Percentiles rank a stretch among this genome's conserved stretches.
Conservation (phyloP, 1,140 invertebrate species). For the Pentalonia nigronervosa region DNA sequence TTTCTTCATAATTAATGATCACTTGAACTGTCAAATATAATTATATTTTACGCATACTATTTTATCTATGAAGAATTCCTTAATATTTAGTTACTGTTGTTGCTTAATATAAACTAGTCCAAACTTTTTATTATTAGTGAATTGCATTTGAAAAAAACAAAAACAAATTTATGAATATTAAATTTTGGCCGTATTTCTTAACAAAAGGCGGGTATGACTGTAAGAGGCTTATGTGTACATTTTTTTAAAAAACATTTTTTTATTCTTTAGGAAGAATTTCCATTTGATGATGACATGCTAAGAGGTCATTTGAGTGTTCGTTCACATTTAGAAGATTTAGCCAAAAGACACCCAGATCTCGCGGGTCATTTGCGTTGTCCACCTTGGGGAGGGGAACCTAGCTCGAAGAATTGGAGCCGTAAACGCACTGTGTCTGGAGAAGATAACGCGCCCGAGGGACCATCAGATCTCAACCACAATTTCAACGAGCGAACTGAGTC, state of each 20-base stretch:
- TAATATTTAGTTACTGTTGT: neutral
- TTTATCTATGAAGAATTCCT: neutral
- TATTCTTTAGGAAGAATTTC: conserved; percentile 70
- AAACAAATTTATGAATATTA: neutral
- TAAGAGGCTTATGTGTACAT: neutral
- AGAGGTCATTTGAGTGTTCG: conserved; percentile 60
- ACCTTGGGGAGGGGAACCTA: conserved; percentile 58
- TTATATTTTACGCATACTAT: neutral
- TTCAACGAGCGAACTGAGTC: conserved; percentile 58
- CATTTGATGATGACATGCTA: conserved; percentile 71
- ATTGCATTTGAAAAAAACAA: neutral
- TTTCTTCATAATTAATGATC: neutral
- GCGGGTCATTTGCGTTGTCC: conserved; percentile 67
- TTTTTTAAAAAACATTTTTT: conserved; percentile 11
- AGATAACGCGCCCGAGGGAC: conserved; percentile 29
- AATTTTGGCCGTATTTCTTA: neutral
- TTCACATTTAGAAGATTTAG: conserved; percentile 69
- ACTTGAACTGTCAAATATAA: neutral
- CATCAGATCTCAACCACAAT: conserved; percentile 30
- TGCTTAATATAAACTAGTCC: neutral
- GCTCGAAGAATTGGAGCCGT: conserved; percentile 61
- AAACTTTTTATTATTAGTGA: neutral
- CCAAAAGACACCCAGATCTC: conserved; percentile 70
- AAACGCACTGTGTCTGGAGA: conserved; percentile 48
- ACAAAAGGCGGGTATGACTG: neutral